These are phyloP conservation scores for Cynoglossus semilaevis DNA, from an alignment of 2,113 vertebrate species.

Conservation along the genomic window DNA sequence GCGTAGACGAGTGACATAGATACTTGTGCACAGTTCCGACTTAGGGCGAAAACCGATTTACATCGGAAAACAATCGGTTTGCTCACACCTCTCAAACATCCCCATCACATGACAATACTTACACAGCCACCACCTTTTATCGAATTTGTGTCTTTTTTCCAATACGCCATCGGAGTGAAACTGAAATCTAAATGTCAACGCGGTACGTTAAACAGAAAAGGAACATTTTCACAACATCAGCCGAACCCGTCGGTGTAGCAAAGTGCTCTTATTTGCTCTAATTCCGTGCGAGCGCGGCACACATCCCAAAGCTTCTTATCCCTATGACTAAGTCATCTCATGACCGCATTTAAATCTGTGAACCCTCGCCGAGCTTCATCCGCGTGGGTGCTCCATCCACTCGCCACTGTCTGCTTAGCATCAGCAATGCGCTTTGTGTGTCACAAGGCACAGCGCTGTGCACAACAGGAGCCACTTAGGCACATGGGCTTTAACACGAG, in stretches of 20 bases:
- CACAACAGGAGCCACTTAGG: conserved; percentile 50
- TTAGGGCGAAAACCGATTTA: too few relatives aligned
- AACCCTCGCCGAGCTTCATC: conserved; percentile 55
- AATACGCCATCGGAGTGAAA: not conserved
- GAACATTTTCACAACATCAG: conserved; percentile 41
- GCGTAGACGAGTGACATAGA: too few relatives aligned
- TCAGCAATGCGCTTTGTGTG: conserved; percentile 50
- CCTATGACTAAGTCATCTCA: conserved; percentile 61
- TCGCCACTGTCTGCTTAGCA: conserved; percentile 47
- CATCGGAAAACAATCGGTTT: too few relatives aligned
- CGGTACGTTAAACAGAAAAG: conserved; percentile 16
- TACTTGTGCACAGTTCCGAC: too few relatives aligned
- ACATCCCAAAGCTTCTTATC: conserved; percentile 64
- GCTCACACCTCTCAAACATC: too few relatives aligned
- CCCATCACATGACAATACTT: too few relatives aligned
- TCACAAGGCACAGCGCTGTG: conserved; percentile 48
- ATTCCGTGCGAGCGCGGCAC: conserved; percentile 44
- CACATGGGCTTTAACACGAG: conserved; percentile 42
- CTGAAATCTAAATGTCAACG: conserved; percentile 24
- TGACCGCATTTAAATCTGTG: conserved; percentile 66
- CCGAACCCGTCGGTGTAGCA: conserved; percentile 43
- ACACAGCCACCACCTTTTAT: not conserved
- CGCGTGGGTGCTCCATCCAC: conserved; percentile 29
- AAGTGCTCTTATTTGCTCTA: conserved; percentile 59
- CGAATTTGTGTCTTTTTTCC: too few relatives aligned